Conservation (phyloP, 2,888 invertebrate species). For the Penaeus monodon region DNA sequence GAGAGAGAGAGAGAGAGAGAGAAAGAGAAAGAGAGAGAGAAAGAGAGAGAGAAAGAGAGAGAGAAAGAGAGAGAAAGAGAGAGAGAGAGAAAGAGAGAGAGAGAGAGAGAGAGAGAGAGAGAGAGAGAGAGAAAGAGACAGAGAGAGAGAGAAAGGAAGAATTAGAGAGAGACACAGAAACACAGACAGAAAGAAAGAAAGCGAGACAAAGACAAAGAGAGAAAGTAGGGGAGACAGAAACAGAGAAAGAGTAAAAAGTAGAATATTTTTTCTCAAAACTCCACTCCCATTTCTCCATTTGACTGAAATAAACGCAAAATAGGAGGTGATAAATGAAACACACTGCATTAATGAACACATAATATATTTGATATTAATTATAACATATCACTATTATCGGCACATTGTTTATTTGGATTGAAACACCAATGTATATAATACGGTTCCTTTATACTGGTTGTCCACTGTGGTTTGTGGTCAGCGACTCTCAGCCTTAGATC, state of each 20-base stretch:
- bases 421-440: conserved; percentile 55
- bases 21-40: conserved; percentile 8
- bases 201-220: no score
- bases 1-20: conserved; percentile 18
- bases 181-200: no score
- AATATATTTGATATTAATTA: conserved; percentile 55
- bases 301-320: background rate
- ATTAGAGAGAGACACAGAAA: no score
- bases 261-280: background rate
- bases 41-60: background rate
- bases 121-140: background rate
- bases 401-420: conserved; percentile 51
- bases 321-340: background rate
- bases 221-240: no score
- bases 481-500: conserved; percentile 38
- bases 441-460: conserved; percentile 15
- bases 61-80: background rate
- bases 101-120: background rate
- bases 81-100: background rate
- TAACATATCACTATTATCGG: conserved; percentile 55
- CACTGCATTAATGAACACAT: conserved; percentile 47
- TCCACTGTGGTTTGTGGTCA: conserved; percentile 11
- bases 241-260: no score
- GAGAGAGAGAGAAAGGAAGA: background rate
- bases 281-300: background rate